A percentile compares a stretch with the other conserved stretches of the same genome.
Evolutionary conservation across 2,888 invertebrate species (phyloP).

Genomic region (Idaea biselata): DNA sequence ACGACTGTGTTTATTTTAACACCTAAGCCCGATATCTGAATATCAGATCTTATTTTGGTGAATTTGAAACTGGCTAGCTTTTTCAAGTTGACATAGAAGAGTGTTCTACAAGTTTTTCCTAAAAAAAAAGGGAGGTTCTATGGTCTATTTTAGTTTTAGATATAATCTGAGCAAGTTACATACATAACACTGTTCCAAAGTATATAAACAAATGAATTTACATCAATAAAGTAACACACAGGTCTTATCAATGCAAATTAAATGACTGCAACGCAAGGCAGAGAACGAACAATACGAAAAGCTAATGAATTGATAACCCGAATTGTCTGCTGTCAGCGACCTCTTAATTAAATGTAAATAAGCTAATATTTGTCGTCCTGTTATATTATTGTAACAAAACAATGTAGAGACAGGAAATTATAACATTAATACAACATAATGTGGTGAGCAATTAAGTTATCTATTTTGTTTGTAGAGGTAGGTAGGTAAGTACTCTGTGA

Average conservation of each 20-base stretch:
- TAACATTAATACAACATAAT: background rate
- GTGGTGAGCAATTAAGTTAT: background rate
- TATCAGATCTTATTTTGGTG: too few species aligned
- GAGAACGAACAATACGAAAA: constrained; percentile 10
- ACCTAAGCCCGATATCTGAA: too few species aligned
- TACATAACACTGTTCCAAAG: background rate
- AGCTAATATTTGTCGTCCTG: constrained; percentile 4
- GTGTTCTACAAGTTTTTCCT: too few species aligned
- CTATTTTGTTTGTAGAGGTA: background rate
- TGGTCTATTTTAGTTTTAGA: too few species aligned
- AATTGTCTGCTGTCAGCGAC: constrained; percentile 26
- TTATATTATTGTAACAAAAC: background rate
- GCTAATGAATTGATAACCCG: constrained; percentile 23
- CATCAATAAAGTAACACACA: background rate
- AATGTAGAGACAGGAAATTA: background rate
- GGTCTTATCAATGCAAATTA: background rate
- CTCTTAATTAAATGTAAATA: constrained; percentile 19
- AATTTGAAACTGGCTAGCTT: too few species aligned
- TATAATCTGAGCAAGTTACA: background rate
- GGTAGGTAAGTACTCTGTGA: too few species aligned
- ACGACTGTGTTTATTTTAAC: too few species aligned
- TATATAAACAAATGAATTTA: background rate
- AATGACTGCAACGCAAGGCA: background rate
- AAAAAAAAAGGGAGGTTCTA: too few species aligned
- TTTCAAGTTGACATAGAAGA: too few species aligned